These are phyloP conservation scores for Crenichthys baileyi DNA, from an alignment of 2,797 vertebrate genomes.

Conservation along the genomic window DNA sequence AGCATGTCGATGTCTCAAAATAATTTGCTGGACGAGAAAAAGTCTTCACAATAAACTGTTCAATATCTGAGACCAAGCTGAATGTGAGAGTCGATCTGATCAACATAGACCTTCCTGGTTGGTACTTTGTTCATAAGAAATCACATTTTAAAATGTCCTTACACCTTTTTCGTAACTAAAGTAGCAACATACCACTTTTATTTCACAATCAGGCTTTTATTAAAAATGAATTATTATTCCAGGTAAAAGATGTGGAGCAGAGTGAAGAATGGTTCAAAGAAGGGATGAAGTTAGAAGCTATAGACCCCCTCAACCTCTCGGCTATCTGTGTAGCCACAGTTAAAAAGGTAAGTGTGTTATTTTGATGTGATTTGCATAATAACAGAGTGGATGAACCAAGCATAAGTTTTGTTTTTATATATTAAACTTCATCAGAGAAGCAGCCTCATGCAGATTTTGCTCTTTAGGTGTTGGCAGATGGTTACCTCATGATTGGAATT, in stretches of 20 bases:
- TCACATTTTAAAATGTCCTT: neutral
- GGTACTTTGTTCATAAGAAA: neutral
- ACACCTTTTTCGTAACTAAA: neutral
- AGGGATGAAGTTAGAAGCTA: slow-evolving; percentile 98
- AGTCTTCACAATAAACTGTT: no score
- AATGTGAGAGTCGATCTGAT: neutral
- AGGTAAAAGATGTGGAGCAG: slow-evolving; percentile 96
- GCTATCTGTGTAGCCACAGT: slow-evolving; percentile 99
- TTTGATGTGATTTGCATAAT: neutral
- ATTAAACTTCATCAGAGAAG: neutral
- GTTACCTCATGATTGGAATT: slow-evolving; percentile 98
- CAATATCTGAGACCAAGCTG: no score
- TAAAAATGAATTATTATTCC: slow-evolving; percentile 6
- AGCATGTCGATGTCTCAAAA: no score
- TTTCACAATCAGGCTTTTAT: neutral
- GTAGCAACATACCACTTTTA: neutral
- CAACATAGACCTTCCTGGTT: neutral
- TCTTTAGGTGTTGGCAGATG: slow-evolving; percentile 92
- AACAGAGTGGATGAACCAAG: neutral
- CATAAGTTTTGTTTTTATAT: neutral
- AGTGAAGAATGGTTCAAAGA: slow-evolving; percentile 96
- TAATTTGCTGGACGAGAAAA: no score
- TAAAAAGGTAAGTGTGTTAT: slow-evolving; percentile 87
- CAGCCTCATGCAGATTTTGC: neutral
- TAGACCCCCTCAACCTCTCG: slow-evolving; percentile 98